A percentile compares a stretch with the other conserved stretches of the same genome.
Conservation (phyloP, 2,888 invertebrate genomes). For the Aporophyla lueneburgensis region DNA sequence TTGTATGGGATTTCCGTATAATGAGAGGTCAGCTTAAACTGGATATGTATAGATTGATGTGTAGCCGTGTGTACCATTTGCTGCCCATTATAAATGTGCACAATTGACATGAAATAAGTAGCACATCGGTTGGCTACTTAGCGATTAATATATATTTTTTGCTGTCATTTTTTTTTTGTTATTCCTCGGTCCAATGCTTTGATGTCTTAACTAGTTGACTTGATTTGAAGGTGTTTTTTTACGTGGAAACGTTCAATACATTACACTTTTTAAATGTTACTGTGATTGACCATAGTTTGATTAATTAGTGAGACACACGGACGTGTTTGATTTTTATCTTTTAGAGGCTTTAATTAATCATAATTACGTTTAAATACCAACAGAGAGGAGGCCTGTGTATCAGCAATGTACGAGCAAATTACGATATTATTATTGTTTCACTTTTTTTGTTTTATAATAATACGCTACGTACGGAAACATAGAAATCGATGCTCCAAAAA, state of each 20-base stretch:
- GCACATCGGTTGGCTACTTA: slow-evolving; percentile 67
- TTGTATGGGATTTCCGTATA: no score
- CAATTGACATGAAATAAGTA: slow-evolving; percentile 67
- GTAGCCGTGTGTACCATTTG: slow-evolving; percentile 46
- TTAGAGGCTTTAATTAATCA: background rate
- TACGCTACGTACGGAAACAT: background rate
- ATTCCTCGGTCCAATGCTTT: slow-evolving; percentile 66
- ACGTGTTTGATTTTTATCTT: background rate
- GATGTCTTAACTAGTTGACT: slow-evolving; percentile 71
- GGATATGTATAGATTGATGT: no score
- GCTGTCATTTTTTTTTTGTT: slow-evolving; percentile 58
- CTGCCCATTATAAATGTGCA: slow-evolving; percentile 53
- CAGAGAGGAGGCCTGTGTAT: no score
- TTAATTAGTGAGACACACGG: slow-evolving; percentile 52
- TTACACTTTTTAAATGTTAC: slow-evolving; percentile 56
- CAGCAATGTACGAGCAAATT: background rate
- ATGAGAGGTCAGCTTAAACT: no score
- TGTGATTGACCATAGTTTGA: slow-evolving; percentile 38
- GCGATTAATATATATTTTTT: slow-evolving; percentile 67
- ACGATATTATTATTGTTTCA: background rate
- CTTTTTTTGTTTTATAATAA: slow-evolving; percentile 11
- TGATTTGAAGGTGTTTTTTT: slow-evolving; percentile 58
- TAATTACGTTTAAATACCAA: background rate
- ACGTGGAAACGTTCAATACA: slow-evolving; percentile 54
- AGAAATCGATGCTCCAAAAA: slow-evolving; percentile 22